Base-by-base conservation (phyloP, 53 echinoderm and acorn worm genomes). In the Apostichopus leukothele region DNA sequence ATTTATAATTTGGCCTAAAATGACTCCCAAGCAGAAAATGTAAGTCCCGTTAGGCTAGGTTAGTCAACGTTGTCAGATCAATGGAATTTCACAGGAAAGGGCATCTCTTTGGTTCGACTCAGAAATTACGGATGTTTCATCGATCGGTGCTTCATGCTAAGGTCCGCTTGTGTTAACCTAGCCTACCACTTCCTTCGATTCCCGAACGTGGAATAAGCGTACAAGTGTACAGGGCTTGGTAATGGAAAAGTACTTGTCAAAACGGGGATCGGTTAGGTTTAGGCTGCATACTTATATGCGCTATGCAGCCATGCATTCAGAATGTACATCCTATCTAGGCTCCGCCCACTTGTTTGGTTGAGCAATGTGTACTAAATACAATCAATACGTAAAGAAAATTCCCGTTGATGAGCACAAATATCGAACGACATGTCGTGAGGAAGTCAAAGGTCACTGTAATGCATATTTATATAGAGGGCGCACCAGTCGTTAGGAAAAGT, bases 41-140 rank as follows among this genome's bases (percentile, higher is more conserved):
- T 57, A 9, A 57, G 57, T 57, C 57, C 57, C 57, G 57, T 71
- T 71, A 71, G 71, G 71, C 71, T 71, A 71, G n/a, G 71, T 71
- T 71, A 71, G 71, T 71, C 14, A 71, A 71, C 71, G n/a, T 57
- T 57, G 57, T 71, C 71, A 71, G 71, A 71, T 71, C 71, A 71
- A 18, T 71, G 14, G 6, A 16, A 71, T 71, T 71, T 71, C 71
- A 18, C 18, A 71, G 71, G 71, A 71, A 71, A 71, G 18, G 71
- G 3, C 0, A 19, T 71, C 71, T 71, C 18, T n/a, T 71, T 19
- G 68, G 14, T n/a, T 68, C 68, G 71, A 71, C 6, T 71, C 16
- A 71, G 20, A 71, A 71, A 71, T 57, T 71, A 71, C 5, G 71
- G 71, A 71, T 71, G 6, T 19, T 71, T 71, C 71, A 71, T 71